These are phyloP conservation scores for Sebastes hubbsi DNA, from an alignment of 2,797 vertebrate genomes.

Conservation along the genomic window DNA sequence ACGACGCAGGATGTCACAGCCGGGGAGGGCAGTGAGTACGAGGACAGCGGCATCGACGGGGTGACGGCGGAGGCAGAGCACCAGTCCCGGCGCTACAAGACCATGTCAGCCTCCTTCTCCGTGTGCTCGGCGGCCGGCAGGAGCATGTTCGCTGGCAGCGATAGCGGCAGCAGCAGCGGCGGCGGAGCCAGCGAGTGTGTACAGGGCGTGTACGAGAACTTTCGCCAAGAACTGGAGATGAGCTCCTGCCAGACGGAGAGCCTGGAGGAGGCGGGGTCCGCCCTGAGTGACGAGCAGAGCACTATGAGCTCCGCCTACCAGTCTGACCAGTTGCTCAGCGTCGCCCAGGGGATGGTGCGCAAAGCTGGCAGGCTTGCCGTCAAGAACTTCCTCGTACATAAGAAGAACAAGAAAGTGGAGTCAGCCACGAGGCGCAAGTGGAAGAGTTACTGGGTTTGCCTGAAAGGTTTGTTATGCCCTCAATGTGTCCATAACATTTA, in stretches of 20 bases:
- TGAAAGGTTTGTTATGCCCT: conserved; percentile 88
- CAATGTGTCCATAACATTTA: background rate
- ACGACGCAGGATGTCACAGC: conserved; percentile 88
- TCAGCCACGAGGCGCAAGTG: conserved; percentile 93
- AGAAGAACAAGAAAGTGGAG: conserved; percentile 98
- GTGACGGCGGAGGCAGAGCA: conserved; percentile 88
- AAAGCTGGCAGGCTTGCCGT: conserved; percentile 91
- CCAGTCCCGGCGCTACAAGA: conserved; percentile 91
- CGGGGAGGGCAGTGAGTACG: conserved; percentile 93
- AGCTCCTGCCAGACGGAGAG: conserved; percentile 79
- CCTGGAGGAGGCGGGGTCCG: conserved; percentile 91
- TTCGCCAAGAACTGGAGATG: conserved; percentile 91
- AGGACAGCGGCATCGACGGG: conserved; percentile 95
- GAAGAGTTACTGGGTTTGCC: conserved; percentile 97
- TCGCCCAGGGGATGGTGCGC: conserved; percentile 92
- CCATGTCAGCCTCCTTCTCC: conserved; percentile 94
- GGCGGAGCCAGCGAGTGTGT: conserved; percentile 79
- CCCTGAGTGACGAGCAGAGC: conserved; percentile 93
- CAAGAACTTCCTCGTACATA: conserved; percentile 97
- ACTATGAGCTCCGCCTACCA: conserved; percentile 93
- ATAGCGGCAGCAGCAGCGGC: conserved; percentile 92
- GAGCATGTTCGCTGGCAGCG: conserved; percentile 89
- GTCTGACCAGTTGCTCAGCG: conserved; percentile 88
- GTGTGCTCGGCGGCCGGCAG: conserved; percentile 83
- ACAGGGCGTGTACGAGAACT: conserved; percentile 94